Evolutionary conservation across 92 coral and sea anemone genomes (phyloP), one percentile per base, ranked within the genome.

Genomic region (Montipora capitata): DNA sequence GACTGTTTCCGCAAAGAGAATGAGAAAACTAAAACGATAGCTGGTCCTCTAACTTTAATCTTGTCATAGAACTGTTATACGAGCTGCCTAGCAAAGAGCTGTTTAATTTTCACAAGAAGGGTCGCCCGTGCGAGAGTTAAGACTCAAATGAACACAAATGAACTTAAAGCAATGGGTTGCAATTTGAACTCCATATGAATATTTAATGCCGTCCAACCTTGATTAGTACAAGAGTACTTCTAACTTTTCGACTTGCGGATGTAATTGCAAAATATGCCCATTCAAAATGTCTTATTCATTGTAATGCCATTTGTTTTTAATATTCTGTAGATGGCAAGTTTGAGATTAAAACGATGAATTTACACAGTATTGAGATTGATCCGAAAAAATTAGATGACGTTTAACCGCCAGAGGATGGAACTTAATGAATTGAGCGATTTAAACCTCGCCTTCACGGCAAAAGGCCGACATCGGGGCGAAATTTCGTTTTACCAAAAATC

Each of bases 21-120:
- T 68, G n/a, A 18, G 14, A 43, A 81, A 68, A 79, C 74, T 64
- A 79, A 72, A 54, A 18, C 20, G 52, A 73, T 73, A 20, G 77
- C 6, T 18, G 61, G 3, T 45, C n/a, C 58, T 52, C 77, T 10
- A 42, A 20, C 39, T n/a, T 67, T 40, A 67, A 41, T 49, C 2
- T 27, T 27, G 43, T 17, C 14, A 40, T 10, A 45, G 38, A 38
- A 39, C 38, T 76, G 68, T 17, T 42, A 42, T 42, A 78, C 8
- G 13, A 17, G 73, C 83, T 40, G 77, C 43, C 48, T 69, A 74
- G 45, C 68, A 67, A 68, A 44, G 57, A 20, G 44, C 15, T n/a
- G 61, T 13, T 20, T 44, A 12, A 73, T 27, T 73, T 16, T 17
- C 51, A 16, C n/a, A 41, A 17, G 13, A 73, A 43, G 14, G 61